Evolutionary conservation across 2,888 invertebrate genomes (phyloP).

Genomic region (Mesoligia furuncula): DNA sequence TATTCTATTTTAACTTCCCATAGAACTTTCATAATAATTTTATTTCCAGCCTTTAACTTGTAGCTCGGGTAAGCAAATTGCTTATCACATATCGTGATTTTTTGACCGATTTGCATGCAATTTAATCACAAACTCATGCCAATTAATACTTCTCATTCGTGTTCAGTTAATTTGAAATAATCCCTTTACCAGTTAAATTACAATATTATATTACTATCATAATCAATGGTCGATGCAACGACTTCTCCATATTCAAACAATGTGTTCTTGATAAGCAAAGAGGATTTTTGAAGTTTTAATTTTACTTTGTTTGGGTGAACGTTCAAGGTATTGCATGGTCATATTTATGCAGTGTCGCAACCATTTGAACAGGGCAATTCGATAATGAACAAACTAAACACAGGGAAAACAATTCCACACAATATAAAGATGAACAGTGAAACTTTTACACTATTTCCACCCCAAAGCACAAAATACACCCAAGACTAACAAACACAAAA

Average conservation of each 20-base stretch:
- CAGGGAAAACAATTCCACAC: background rate
- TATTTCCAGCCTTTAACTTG: background rate
- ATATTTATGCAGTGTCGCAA: background rate
- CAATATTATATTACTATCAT: slow-evolving; percentile 10
- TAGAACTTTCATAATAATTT: background rate
- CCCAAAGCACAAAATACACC: slow-evolving; percentile 16
- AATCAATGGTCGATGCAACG: slow-evolving; percentile 42
- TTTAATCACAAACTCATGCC: slow-evolving; percentile 75
- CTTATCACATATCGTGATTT: background rate
- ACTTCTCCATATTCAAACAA: background rate
- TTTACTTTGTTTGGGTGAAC: background rate
- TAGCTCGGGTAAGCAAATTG: background rate
- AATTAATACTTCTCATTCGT: slow-evolving; percentile 52
- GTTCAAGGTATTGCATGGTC: background rate
- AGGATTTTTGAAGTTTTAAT: background rate
- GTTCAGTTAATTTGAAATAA: slow-evolving; percentile 22
- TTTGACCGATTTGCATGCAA: slow-evolving; percentile 66
- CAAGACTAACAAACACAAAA: slow-evolving; percentile 34
- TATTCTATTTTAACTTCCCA: background rate
- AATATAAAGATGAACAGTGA: background rate
- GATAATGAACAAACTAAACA: background rate
- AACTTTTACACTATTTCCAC: background rate
- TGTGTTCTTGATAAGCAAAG: background rate
- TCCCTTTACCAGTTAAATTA: slow-evolving; percentile 32
- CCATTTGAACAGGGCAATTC: background rate